Evolutionary conservation across 2,113 vertebrate genomes (phyloP), one percentile per base, ranked within the genome.

Genomic region (Takifugu flavidus): DNA sequence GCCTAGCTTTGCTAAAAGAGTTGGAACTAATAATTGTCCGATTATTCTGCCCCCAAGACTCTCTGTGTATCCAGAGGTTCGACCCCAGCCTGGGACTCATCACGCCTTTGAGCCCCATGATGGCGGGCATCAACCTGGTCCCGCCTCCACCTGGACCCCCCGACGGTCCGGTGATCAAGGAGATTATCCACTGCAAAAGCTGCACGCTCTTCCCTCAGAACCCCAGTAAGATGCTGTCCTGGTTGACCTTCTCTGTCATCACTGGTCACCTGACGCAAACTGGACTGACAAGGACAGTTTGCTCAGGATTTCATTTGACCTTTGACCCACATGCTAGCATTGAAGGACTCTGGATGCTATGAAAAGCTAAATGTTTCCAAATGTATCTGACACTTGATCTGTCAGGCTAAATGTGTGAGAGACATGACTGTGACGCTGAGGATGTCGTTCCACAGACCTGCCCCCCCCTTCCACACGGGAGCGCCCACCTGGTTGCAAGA

Each of bases 131-230:
- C 83, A 92, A 93, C 34, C 88, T 98, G 82, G 82, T 87, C 25
- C 93, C 94, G 1, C 93, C 95, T 0, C 95, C 93, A 0, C 92
- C 94, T 1, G 82, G 87, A 0, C 89, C 92, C 12, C 82, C 93
- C 4, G 94, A 95, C 77, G 86, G 95, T 71, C 90, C 95, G 7
- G 79, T 95, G 43, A 88, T 96, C 73, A 97, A 98, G 84, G 96
- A 98, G 91, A 97, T 98, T 20, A 96, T 99, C 81, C 96, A 98
- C 82, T 95, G 93, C 89, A 93, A 94, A 85, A 96, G 93, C 83
- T 98, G 95, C 85, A 98, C 95, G 0, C 94, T 98, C 56, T 98
- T 99, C 62, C 96, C 96, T 65, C 96, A 94, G 84, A 99, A 98
- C 86, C 95, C 96, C 78, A 98, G 96, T 99, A 91, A 96, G 94